phyloP scores from a whole-genome alignment of 2,888 invertebrate species.

The Athrips mouffetella region DNA sequence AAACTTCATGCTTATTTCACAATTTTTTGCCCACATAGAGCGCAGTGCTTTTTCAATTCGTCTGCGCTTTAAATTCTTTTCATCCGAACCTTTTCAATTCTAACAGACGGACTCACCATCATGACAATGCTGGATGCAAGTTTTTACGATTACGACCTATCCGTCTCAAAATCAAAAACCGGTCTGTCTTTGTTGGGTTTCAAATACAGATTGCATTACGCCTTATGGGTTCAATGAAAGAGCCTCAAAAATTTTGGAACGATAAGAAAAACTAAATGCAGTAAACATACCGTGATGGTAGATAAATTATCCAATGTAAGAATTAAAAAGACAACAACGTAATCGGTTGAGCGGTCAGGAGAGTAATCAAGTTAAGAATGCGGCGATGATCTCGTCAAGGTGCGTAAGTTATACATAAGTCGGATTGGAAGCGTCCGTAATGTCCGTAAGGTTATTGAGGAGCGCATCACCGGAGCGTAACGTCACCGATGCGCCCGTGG shows the following conservation, averaged over 20 bases:
- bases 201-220: slow-evolving; percentile 48
- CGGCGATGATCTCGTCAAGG: slow-evolving; percentile 32
- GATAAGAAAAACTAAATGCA: slow-evolving; percentile 13
- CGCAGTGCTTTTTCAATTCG: slow-evolving; percentile 12
- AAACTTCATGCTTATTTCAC: slow-evolving; percentile 29
- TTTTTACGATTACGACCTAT: slow-evolving; percentile 39
- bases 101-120: slow-evolving; percentile 28
- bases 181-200: slow-evolving; percentile 45
- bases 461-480: slow-evolving; percentile 75
- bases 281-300: slow-evolving; percentile 1
- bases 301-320: neutral
- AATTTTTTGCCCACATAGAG: slow-evolving; percentile 25
- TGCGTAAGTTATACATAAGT: slow-evolving; percentile 40
- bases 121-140: slow-evolving; percentile 35
- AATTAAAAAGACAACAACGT: neutral
- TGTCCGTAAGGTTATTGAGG: slow-evolving; percentile 61
- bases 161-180: slow-evolving; percentile 48
- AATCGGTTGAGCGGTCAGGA: slow-evolving; percentile 9
- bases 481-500: slow-evolving; percentile 77
- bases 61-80: slow-evolving; percentile 20
- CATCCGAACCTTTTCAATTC: slow-evolving; percentile 33
- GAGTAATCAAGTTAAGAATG: slow-evolving; percentile 27
- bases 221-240: slow-evolving; percentile 36
- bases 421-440: slow-evolving; percentile 46
- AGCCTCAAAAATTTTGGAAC: too few relatives aligned